Evolutionary conservation across 2,797 vertebrate genomes (phyloP).

Genomic region (Euthynnus affinis): DNA sequence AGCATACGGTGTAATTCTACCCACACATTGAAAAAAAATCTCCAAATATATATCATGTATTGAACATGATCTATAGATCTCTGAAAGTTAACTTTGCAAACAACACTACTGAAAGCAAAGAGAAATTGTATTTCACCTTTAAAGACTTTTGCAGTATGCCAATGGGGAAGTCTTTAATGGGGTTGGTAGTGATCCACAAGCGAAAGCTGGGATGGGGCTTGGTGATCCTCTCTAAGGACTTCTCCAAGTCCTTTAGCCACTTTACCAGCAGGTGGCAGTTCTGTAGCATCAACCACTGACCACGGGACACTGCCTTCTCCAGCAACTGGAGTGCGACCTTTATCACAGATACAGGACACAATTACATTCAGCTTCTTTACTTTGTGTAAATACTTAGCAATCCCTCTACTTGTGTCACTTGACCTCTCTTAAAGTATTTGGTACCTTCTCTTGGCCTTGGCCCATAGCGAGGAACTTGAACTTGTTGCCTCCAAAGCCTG

Average conservation of each 20-base stretch:
- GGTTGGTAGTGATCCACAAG: conserved; percentile 97
- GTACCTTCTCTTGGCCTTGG: conserved; percentile 97
- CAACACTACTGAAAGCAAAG: not conserved
- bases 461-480: conserved; percentile 98
- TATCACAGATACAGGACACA: conserved; percentile 27
- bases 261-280: conserved; percentile 96
- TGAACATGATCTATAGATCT: not conserved
- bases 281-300: conserved; percentile 97
- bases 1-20: not conserved
- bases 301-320: conserved; percentile 85
- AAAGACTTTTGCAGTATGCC: conserved; percentile 96
- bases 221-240: conserved; percentile 91
- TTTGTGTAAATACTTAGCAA: not conserved
- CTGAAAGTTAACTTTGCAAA: not conserved
- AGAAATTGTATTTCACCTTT: conserved; percentile 84
- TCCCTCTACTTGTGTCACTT: not conserved
- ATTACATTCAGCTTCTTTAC: not conserved
- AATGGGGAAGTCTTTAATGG: conserved; percentile 92
- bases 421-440: not conserved
- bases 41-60: not conserved
- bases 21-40: not conserved
- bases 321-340: conserved; percentile 94
- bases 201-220: conserved; percentile 93
- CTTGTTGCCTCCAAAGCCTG: conserved; percentile 89
- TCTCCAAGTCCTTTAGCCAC: conserved; percentile 95